phyloP scores from a whole-genome alignment of 2,113 vertebrate genomes.

The Speoplatyrhinus poulsoni region DNA sequence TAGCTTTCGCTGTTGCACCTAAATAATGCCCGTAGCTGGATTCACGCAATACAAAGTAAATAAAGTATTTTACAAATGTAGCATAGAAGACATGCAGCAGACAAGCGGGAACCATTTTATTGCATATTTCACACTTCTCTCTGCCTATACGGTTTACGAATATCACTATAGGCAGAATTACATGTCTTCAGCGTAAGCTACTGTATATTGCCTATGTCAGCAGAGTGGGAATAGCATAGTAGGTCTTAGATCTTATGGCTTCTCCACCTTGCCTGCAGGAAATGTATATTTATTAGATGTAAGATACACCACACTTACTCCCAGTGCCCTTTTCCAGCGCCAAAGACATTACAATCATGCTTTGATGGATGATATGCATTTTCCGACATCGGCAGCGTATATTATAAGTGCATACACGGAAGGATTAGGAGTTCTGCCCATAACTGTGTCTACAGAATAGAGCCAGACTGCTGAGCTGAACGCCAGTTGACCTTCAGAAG shows the following conservation, averaged over 20 bases:
- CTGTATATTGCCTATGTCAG: slow-evolving; percentile 52
- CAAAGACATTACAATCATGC: slow-evolving; percentile 67
- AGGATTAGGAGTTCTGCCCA: slow-evolving; percentile 61
- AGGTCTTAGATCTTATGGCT: slow-evolving; percentile 52
- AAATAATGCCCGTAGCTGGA: too few species aligned
- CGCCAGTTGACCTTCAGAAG: slow-evolving; percentile 27
- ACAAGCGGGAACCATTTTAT: slow-evolving; percentile 21
- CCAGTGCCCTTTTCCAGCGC: slow-evolving; percentile 61
- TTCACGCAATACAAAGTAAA: too few species aligned
- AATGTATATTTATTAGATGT: slow-evolving; percentile 74
- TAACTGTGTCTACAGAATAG: slow-evolving; percentile 42
- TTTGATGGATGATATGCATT: slow-evolving; percentile 75
- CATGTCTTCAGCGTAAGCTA: slow-evolving; percentile 48
- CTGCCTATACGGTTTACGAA: too few species aligned
- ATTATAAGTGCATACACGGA: slow-evolving; percentile 60
- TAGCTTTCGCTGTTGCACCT: too few species aligned
- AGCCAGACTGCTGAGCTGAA: slow-evolving; percentile 30
- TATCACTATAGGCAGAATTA: too few species aligned
- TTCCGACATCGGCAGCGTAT: slow-evolving; percentile 69
- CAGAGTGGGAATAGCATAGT: slow-evolving; percentile 51
- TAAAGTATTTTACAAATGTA: too few species aligned
- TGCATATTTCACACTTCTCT: slow-evolving; percentile 27
- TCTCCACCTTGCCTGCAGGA: slow-evolving; percentile 60
- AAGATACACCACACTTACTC: slow-evolving; percentile 68
- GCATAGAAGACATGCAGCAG: not conserved